Percentiles rank a stretch among this genome's conserved stretches.
Conservation (phyloP, 2,113 vertebrate genomes). For the Myotis yumanensis region DNA sequence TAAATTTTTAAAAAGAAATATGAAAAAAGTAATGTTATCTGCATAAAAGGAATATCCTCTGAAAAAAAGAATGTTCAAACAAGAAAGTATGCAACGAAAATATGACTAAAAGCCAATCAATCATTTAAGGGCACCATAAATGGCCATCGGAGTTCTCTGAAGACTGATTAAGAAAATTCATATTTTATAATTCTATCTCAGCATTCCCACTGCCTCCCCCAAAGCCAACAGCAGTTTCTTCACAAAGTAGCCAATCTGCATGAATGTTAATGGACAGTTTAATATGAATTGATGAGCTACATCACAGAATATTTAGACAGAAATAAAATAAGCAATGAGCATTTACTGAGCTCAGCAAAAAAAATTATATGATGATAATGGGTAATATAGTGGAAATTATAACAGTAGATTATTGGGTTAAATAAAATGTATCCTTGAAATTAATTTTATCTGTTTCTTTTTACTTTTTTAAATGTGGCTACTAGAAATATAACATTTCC, state of each 20-base stretch:
- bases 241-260: background rate
- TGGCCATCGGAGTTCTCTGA: background rate
- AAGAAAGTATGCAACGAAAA: no score
- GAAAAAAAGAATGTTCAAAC: background rate
- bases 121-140: background rate
- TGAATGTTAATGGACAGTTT: background rate
- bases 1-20: background rate
- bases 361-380: background rate
- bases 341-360: background rate
- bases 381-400: background rate
- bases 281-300: background rate
- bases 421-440: background rate
- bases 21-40: background rate
- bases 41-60: background rate
- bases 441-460: conserved; percentile 30
- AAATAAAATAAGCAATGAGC: background rate
- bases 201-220: background rate
- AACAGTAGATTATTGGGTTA: background rate
- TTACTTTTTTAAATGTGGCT: background rate
- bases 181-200: background rate
- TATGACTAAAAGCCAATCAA: background rate
- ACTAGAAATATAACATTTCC: background rate
- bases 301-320: background rate
- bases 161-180: background rate
- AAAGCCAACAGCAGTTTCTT: background rate